Evolutionary conservation across 2,113 vertebrate species (phyloP), one percentile per base, ranked within the genome.

Genomic region (Rhombomys opimus): DNA sequence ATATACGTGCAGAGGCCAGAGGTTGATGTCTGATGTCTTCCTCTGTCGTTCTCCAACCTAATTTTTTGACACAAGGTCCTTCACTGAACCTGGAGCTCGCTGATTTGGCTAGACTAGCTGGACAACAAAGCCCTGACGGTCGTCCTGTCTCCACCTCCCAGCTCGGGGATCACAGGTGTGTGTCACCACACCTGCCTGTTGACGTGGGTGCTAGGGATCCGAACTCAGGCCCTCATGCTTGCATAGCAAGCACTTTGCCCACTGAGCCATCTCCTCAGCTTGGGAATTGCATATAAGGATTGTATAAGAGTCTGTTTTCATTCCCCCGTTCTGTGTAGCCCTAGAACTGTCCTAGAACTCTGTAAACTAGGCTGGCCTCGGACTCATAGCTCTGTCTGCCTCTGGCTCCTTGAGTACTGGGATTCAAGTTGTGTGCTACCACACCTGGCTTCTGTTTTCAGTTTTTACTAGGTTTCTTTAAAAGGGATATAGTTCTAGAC

Each of bases 21-120:
- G 85, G 84, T 87, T 87, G 63, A 87, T 68, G 84, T 86, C 63
- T 67, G 65, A 87, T 87, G 85, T n/a, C 32, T 70, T 70, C 65
- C 65, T 85, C 30, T 87, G 65, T 87, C 46, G 35, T 41, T 70
- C 46, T 70, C 65, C 46, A 87, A 15, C 65, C 52, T 70, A 87
- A n/a, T 87, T 70, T 68, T 68, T 87, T 87, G 85, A 87, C 32
- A 70, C 65, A 87, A 70, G 65, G 85, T 87, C 65, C 65, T 70
- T 87, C 65, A 68, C 46, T 87, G 82, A 84, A 85, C 82, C 59
- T 65, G 82, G 82, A 87, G 65, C 65, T 87, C 70, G 46, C 30
- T 87, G 61, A 67, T 87, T 68, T 87, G 65, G 65, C 85, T 87
- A 87, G 85, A 70, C 85, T 87, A 87, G 82, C 82, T 38, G 59